Conservation (phyloP, 2,888 invertebrate genomes). For the Plagodis pulveraria region DNA sequence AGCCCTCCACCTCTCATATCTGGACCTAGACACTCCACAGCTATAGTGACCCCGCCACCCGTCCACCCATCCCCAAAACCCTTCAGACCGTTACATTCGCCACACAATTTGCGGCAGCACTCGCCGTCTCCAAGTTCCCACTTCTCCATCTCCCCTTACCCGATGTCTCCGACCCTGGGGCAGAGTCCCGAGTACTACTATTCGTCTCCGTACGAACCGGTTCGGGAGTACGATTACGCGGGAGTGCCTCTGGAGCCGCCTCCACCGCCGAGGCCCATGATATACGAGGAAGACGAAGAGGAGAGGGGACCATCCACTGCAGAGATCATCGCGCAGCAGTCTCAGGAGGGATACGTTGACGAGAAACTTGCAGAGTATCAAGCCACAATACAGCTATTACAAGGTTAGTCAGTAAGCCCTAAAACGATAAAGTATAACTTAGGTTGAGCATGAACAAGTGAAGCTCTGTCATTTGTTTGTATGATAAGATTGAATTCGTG, state of each 20-base stretch:
- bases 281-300: conserved; percentile 87
- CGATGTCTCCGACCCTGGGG: conserved; percentile 85
- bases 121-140: conserved; percentile 80
- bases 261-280: conserved; percentile 88
- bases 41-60: conserved; percentile 84
- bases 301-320: conserved; percentile 94
- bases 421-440: neutral
- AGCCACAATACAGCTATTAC: conserved; percentile 94
- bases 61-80: conserved; percentile 83
- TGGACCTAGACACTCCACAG: conserved; percentile 83
- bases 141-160: conserved; percentile 79
- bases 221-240: conserved; percentile 88
- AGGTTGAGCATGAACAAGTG: too few relatives aligned
- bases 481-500: too few relatives aligned
- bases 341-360: conserved; percentile 97
- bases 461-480: too few relatives aligned
- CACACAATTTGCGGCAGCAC: conserved; percentile 71
- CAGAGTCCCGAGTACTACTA: conserved; percentile 86
- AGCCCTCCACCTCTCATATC: conserved; percentile 90
- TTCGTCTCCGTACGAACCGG: conserved; percentile 83
- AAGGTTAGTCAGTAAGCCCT: conserved; percentile 86
- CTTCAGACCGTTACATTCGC: conserved; percentile 79
- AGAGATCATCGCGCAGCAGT: conserved; percentile 96
- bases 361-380: conserved; percentile 97
- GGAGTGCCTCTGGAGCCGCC: conserved; percentile 92